These are phyloP conservation scores for Gibbula magus DNA, from an alignment of 2,888 invertebrate species.

Conservation along the genomic window DNA sequence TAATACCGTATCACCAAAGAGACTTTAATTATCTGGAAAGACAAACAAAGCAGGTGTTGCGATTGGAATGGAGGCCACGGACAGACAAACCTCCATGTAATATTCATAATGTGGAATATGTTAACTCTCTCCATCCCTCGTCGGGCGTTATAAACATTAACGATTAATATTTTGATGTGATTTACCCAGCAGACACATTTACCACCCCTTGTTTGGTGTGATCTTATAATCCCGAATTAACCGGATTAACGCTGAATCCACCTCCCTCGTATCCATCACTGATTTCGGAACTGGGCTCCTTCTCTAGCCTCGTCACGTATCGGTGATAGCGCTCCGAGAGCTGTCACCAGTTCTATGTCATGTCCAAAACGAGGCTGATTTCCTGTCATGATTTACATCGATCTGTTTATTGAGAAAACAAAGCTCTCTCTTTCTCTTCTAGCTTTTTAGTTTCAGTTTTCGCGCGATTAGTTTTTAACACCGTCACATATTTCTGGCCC, in stretches of 20 bases:
- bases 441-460: not conserved
- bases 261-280: too few species aligned
- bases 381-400: not conserved
- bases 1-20: not conserved
- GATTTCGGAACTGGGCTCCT: not conserved
- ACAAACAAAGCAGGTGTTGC: constrained; percentile 3
- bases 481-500: not conserved
- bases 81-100: not conserved
- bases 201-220: constrained; percentile 1
- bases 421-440: not conserved
- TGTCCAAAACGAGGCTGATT: not conserved
- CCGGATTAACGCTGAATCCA: not conserved
- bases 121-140: not conserved
- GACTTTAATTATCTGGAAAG: not conserved
- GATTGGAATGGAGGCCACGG: not conserved
- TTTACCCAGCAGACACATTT: constrained; percentile 17
- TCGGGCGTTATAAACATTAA: constrained; percentile 11
- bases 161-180: constrained; percentile 18
- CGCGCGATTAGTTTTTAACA: constrained; percentile 21
- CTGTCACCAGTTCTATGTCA: not conserved
- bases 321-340: not conserved
- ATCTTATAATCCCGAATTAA: not conserved
- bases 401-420: constrained; percentile 9
- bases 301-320: not conserved
- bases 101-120: constrained; percentile 3